These are phyloP conservation scores for Toxonevra muliebris DNA, from an alignment of 2,888 invertebrate genomes.

Conservation along the genomic window DNA sequence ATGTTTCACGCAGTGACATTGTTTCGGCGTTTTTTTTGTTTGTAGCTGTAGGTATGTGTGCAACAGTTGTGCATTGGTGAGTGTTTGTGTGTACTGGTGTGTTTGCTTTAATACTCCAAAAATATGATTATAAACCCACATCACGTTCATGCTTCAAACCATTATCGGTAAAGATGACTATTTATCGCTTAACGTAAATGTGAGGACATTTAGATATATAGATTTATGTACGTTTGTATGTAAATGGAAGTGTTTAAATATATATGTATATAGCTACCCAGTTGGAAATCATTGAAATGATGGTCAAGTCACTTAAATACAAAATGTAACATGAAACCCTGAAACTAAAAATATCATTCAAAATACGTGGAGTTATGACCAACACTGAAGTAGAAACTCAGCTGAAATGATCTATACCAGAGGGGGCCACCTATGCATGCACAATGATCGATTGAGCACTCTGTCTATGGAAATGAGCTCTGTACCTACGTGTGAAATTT, in stretches of 20 bases:
- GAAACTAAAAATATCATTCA: no score
- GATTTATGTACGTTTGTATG: background rate
- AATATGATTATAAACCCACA: conserved; percentile 30
- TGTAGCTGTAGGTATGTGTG: conserved; percentile 1
- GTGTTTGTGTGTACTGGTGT: conserved; percentile 4
- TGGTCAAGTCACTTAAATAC: no score
- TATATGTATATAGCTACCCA: background rate
- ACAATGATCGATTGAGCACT: no score
- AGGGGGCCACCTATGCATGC: no score
- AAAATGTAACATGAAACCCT: no score
- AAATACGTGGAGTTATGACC: no score
- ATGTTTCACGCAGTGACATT: conserved; percentile 31
- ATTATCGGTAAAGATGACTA: conserved; percentile 23
- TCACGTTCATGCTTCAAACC: conserved; percentile 22
- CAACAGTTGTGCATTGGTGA: background rate
- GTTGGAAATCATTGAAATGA: no score
- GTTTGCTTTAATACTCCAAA: conserved; percentile 13
- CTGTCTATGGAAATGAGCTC: no score
- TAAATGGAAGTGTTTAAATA: background rate
- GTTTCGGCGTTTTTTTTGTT: conserved; percentile 11
- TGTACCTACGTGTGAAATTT: no score
- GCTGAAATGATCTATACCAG: no score
- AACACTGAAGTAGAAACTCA: no score
- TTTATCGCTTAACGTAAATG: conserved; percentile 24
- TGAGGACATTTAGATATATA: conserved; percentile 26